Evolutionary conservation across 2,888 invertebrate genomes (phyloP).

Genomic region (Cryptus armator): DNA sequence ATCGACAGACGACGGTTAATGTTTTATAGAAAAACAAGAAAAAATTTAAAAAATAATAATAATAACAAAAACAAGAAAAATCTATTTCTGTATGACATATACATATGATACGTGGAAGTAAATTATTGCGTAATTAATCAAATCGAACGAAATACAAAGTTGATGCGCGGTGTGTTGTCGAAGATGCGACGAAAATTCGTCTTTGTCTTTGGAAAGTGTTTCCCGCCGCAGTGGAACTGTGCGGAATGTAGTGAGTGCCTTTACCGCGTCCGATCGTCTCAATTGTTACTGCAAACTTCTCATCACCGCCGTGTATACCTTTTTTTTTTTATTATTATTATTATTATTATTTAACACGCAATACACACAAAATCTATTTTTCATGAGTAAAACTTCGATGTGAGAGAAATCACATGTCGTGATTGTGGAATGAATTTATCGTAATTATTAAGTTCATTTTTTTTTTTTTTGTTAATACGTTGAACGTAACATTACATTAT

Average conservation of each 20-base stretch:
- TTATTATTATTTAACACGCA: neutral
- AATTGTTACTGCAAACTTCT: conserved; percentile 16
- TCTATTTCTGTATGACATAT: conserved; percentile 63
- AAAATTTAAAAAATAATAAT: neutral
- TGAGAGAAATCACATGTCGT: conserved; percentile 13
- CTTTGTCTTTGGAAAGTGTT: neutral
- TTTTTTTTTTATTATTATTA: conserved; percentile 14
- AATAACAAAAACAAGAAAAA: neutral
- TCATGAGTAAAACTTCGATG: conserved; percentile 30
- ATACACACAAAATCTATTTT: conserved; percentile 26
- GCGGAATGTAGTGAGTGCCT: conserved; percentile 64
- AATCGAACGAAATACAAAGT: conserved; percentile 30
- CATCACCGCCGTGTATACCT: conserved; percentile 29
- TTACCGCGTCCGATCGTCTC: conserved; percentile 59
- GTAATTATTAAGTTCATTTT: conserved; percentile 3
- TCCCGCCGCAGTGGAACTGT: neutral
- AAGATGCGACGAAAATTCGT: conserved; percentile 11
- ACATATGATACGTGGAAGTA: conserved; percentile 38
- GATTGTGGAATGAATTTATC: conserved; percentile 3
- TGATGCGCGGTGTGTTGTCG: conserved; percentile 5
- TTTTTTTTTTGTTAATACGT: conserved; percentile 29
- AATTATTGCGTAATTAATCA: conserved; percentile 34
- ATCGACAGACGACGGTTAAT: conserved; percentile 44
- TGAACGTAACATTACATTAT: conserved; percentile 29
- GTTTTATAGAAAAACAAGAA: conserved; percentile 28